Base-by-base conservation (phyloP, 2,113 vertebrate genomes). In the Charina bottae region DNA sequence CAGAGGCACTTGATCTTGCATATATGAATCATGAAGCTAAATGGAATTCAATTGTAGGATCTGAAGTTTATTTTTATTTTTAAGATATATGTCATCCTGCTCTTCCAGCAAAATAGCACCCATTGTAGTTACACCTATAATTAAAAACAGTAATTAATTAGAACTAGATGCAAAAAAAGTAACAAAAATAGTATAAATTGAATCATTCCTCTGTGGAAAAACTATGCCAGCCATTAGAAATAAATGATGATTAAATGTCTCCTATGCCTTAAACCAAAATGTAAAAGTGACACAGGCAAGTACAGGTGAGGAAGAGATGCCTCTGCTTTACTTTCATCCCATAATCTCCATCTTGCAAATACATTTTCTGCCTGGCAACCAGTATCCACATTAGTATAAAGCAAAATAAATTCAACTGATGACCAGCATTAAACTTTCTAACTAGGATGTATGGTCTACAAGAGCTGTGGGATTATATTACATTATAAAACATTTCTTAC, bases 341-440 rank as follows among this genome's bases (percentile, higher is more conserved):
- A 68, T n/a, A 68, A 85, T 21, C 23, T 24, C 9, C 12, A 72
- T 33, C 6, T 88, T 89, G 62, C 49, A 37, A 3, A 37, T 33
- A 15, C 1, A 33, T 15, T 62, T 68, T 55, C 60, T 91, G 33
- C n/a, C 33, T 26, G 46, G 33, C 46, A 87, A 72, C 62, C 62
- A 87, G 26, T 91, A 87, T 60, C 53, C 59, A 87, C 58, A 54
- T 91, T 72, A 78, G 60, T n/a, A 72, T 56, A 72, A 56, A 33
- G 58, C 28, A 85, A 60, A 37, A 68, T 6, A 46, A 78, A 78
- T 19, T 19, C 37, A 84, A n/a, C 13, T 49, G 23, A 60, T 85
- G 49, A 9, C 37, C 46, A n/a, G 26, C 56, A 53, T 54, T 12
- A 60, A 60, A 15, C 59, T n/a, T 24, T 28, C 58, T 64, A 11